These are phyloP conservation scores for Heliconius nattereri DNA, from an alignment of 1,140 invertebrate species.

Conservation along the genomic window DNA sequence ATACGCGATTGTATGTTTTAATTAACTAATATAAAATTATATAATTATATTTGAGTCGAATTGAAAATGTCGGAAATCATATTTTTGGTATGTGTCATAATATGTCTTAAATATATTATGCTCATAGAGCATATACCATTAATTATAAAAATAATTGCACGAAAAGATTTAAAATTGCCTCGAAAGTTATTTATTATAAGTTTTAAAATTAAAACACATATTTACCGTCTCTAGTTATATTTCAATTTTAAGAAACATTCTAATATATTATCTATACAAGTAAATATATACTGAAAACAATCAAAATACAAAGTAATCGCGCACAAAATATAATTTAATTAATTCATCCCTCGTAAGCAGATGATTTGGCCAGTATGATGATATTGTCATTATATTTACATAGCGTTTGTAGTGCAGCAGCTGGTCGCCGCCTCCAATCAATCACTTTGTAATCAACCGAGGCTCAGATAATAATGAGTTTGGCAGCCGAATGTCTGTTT, in stretches of 20 bases:
- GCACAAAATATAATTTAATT: not conserved
- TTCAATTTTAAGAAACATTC: too few species aligned
- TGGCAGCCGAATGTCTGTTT: conserved; percentile 6
- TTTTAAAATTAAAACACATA: too few species aligned
- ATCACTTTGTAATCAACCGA: conserved; percentile 44
- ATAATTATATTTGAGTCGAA: not conserved
- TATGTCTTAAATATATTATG: too few species aligned
- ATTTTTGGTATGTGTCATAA: too few species aligned
- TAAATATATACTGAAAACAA: not conserved
- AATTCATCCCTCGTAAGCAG: not conserved
- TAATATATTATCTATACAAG: too few species aligned
- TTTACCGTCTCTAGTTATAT: too few species aligned
- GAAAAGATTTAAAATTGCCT: too few species aligned
- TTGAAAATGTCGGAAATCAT: too few species aligned
- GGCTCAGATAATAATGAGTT: conserved; percentile 39
- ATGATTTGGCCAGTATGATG: not conserved
- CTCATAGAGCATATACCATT: too few species aligned
- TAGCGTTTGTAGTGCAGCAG: conserved; percentile 17
- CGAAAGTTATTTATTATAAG: too few species aligned
- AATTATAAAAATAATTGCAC: too few species aligned
- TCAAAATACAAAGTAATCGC: not conserved
- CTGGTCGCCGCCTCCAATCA: conserved; percentile 41
- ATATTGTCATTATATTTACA: conserved; percentile 12
- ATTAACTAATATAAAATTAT: not conserved
- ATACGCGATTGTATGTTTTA: too few species aligned